Evolutionary conservation across 2,888 invertebrate species (phyloP).

Genomic region (Lymantria dispar): DNA sequence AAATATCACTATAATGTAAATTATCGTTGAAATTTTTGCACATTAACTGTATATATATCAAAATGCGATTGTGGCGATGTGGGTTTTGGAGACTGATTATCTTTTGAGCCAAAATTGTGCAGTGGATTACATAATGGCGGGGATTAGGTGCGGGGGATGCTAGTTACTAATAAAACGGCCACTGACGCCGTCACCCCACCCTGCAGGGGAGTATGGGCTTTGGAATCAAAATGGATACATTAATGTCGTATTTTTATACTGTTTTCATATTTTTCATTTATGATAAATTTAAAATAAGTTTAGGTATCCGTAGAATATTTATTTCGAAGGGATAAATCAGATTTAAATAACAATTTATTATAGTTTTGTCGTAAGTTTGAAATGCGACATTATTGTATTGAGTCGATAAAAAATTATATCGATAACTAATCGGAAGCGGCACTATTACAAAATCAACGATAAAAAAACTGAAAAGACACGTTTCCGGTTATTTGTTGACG

Average conservation of each 20-base stretch:
- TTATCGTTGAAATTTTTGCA: constrained; percentile 12
- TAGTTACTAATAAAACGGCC: constrained; percentile 38
- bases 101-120: constrained; percentile 25
- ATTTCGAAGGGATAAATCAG: neutral
- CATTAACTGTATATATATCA: constrained; percentile 20
- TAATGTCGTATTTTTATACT: constrained; percentile 13
- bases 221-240: constrained; percentile 7
- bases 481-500: constrained; percentile 23
- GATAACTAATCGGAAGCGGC: constrained; percentile 21
- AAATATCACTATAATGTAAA: constrained; percentile 13
- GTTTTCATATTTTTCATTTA: neutral
- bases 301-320: neutral
- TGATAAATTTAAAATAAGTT: neutral
- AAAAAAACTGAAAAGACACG: constrained; percentile 23
- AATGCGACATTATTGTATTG: constrained; percentile 13
- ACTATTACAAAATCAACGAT: constrained; percentile 17
- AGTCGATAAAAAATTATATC: constrained; percentile 9
- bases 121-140: constrained; percentile 22
- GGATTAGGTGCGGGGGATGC: constrained; percentile 41
- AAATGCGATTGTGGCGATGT: constrained; percentile 8
- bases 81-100: constrained; percentile 13
- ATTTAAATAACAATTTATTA: neutral
- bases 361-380: neutral
- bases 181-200: constrained; percentile 34
- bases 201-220: constrained; percentile 18